Base-by-base conservation (phyloP, 53 echinoderm and acorn worm genomes). In the Echinometra lucunter region DNA sequence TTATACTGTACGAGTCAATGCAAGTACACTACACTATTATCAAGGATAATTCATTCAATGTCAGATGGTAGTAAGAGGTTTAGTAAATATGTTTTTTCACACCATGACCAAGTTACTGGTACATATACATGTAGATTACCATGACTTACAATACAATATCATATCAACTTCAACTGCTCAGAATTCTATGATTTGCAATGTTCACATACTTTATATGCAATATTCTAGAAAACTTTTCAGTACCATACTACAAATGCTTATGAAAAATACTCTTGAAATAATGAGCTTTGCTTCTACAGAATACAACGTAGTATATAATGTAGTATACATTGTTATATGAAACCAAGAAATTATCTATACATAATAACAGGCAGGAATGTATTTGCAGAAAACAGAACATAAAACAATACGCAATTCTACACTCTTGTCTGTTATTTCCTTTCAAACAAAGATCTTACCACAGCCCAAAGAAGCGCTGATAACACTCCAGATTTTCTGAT, bases 31-130 rank as follows among this genome's bases (percentile, higher is more conserved):
- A 34, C n/a, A 1, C 34, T 2, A 72, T 6, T 42, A 38, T 42
- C 78, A 42, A 78, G 38, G 78, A 78, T 78, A 78, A 78, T 42
- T 38, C 19, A 78, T 78, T 78, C 19, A 78, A 78, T 78, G 78
- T 42, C 19, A 17, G 10, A 13, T 32, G 2, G 4, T 19, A 40
- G 34, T 32, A 18, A 42, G 38, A 42, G 78, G 19, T 78, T 34
- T 72, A 34, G 11, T 28, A 30, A 16, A 72, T 32, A 72, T 35
- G 32, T 11, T 53, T 28, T 63, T 63, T 63, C 63, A 63, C 13
- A 72, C 15, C 35, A 78, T 18, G 42, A 18, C 38, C 42, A 78
- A 78, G 38, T 38, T 78, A 38, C 78, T 78, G 78, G 78, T 78
- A 78, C 78, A 78, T 78, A 6, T 19, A 38, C 23, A 40, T 78